Evolutionary conservation across 2,888 invertebrate species (phyloP), one percentile per base, ranked within the genome.

Genomic region (Apodemia duryi): DNA sequence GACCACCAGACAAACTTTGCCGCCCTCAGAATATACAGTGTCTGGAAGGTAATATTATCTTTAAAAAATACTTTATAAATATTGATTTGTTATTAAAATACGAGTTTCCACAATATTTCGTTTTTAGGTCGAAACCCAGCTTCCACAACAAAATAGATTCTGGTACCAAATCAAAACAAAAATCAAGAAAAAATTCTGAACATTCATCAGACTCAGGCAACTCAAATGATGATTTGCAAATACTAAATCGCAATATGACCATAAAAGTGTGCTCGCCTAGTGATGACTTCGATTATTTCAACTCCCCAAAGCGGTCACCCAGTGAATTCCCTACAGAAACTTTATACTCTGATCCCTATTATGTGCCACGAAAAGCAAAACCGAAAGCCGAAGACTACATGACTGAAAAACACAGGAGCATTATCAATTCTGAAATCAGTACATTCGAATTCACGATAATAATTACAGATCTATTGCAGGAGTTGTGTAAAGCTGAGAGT

Each of bases 241-340:
- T 84, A 3, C 75, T 92, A 7, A 92, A 88, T 77, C 89, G 92
- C 29, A 93, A 93, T 0, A 83, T 93, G 65, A 86, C 92, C 6
- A 80, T 94, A 62, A 93, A 93, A 75, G 92, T 94, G 66, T 85
- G 90, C 67, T 73, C 93, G n/a, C 93, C 93, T 46, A 88, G 88
- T 62, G 94, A 94, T 81, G 93, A 94, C 75, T 94, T 94, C 75
- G 93, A 93, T 67, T 94, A 94, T 75, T 94, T 94, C 77, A 93
- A 93, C 63, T 91, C 92, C 0, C 86, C 85, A 2, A 68, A 79
- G 0, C 80, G 86, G 1, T 85, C 88, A 9, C 81, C 87, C 65
- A 84, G 81, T 63, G 83, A 83, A 2, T 80, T 83, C 65, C 75
- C 85, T 0, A 85, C 86, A 63, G 88, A 91, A n/a, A 75, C 85